phyloP scores from a whole-genome alignment of 2,888 invertebrate genomes.

The Eupeodes latifasciatus region DNA sequence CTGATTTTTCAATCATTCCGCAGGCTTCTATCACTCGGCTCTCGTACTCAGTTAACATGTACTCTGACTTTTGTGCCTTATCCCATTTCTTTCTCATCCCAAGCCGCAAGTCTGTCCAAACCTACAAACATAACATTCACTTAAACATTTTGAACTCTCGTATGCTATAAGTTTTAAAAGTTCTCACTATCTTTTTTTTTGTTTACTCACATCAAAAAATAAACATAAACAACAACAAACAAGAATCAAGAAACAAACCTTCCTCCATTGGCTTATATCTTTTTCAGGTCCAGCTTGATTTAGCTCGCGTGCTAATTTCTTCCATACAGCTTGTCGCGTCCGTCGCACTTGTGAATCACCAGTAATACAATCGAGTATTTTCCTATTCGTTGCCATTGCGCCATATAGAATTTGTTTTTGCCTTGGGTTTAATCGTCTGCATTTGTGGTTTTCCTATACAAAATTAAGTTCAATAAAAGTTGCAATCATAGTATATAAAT shows the following conservation, averaged over 20 bases:
- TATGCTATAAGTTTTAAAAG: neutral
- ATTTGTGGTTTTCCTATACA: neutral
- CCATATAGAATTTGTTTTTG: slow-evolving; percentile 46
- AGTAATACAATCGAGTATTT: slow-evolving; percentile 24
- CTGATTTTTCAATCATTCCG: slow-evolving; percentile 12
- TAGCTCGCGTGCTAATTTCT: neutral
- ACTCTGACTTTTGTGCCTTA: neutral
- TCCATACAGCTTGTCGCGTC: slow-evolving; percentile 16
- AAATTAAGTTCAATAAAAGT: neutral
- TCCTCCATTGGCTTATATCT: slow-evolving; percentile 45
- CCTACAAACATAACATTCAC: neutral
- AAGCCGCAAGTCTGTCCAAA: slow-evolving; percentile 47
- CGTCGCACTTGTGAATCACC: neutral
- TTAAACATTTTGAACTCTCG: neutral
- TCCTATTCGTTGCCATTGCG: slow-evolving; percentile 39
- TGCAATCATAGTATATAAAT: no score
- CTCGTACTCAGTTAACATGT: slow-evolving; percentile 14
- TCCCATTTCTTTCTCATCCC: slow-evolving; percentile 41
- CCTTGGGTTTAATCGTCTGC: slow-evolving; percentile 1
- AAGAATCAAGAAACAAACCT: slow-evolving; percentile 24
- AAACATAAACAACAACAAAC: neutral
- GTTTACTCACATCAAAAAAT: neutral
- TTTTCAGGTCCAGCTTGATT: slow-evolving; percentile 41
- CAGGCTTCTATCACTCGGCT: slow-evolving; percentile 35
- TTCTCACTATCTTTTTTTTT: neutral